Percentiles rank a stretch among this genome's conserved stretches.
phyloP scores from a whole-genome alignment of 2,113 vertebrate species.

The Quiscalus mexicanus region DNA sequence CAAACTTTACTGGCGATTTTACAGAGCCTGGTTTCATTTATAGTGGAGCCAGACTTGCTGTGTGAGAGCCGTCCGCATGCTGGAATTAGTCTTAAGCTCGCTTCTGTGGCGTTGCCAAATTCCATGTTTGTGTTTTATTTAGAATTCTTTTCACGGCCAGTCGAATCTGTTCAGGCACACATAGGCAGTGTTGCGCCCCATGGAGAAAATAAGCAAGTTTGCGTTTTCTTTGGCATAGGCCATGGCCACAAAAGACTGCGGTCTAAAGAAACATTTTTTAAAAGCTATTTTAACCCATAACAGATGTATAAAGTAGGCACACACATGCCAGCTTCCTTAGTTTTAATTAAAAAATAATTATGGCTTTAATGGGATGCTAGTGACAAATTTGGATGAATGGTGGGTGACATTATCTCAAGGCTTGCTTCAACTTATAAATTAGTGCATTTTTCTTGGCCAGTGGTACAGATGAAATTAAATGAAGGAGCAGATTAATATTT shows the following conservation, averaged over 20 bases:
- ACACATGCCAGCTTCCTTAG: conserved; percentile 82
- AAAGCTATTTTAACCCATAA: conserved; percentile 87
- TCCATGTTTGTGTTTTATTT: conserved; percentile 90
- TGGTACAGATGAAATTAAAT: conserved; percentile 71
- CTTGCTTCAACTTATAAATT: conserved; percentile 77
- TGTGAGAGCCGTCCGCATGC: conserved; percentile 86
- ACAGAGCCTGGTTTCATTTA: conserved; percentile 94
- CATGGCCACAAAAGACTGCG: conserved; percentile 83
- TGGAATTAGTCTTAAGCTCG: conserved; percentile 87
- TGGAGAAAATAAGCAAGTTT: conserved; percentile 86
- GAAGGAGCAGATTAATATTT: conserved; percentile 69
- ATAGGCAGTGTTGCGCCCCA: conserved; percentile 83
- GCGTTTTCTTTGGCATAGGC: conserved; percentile 84
- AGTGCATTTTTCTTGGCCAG: conserved; percentile 74
- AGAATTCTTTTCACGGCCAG: conserved; percentile 89
- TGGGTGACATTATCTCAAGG: conserved; percentile 82
- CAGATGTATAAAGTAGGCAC: conserved; percentile 85
- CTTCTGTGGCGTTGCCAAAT: conserved; percentile 87
- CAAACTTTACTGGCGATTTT: conserved; percentile 86
- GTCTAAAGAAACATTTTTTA: conserved; percentile 83
- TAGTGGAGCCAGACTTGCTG: conserved; percentile 89
- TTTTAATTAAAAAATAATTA: conserved; percentile 91
- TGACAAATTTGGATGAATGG: conserved; percentile 84
- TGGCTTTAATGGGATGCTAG: conserved; percentile 82
- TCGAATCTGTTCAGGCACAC: conserved; percentile 83